Conservation (phyloP, 2,113 vertebrate genomes). For the Camelus bactrianus region DNA sequence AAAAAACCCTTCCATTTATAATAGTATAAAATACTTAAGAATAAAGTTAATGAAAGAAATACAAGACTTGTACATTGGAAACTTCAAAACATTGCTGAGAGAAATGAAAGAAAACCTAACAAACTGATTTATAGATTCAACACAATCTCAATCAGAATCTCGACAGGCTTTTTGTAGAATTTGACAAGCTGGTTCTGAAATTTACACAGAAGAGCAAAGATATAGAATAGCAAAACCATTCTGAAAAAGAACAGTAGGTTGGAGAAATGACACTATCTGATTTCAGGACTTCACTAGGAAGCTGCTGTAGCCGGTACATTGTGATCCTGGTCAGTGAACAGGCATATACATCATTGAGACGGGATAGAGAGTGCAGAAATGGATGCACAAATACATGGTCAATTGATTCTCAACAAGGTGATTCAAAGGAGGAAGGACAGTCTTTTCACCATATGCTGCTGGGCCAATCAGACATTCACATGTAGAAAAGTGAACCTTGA, state of each 20-base stretch:
- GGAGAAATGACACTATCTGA: background rate
- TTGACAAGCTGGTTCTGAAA: background rate
- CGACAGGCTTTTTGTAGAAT: background rate
- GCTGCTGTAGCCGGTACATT: background rate
- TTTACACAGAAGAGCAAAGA: background rate
- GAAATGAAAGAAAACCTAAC: background rate
- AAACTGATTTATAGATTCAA: background rate
- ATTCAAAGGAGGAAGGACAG: background rate
- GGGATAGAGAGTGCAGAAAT: background rate
- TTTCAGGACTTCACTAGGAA: background rate
- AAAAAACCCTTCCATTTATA: background rate
- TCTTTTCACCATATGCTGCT: background rate
- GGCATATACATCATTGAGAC: background rate
- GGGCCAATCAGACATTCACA: background rate
- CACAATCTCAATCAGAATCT: background rate
- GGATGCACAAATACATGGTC: background rate
- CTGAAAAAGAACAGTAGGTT: background rate
- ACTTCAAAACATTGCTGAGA: background rate
- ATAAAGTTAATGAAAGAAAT: conserved; percentile 38
- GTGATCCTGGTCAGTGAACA: background rate
- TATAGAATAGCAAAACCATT: background rate
- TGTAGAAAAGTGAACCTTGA: background rate
- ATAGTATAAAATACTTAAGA: background rate
- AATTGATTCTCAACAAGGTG: background rate
- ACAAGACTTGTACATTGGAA: background rate